Percentiles rank a stretch among this genome's conserved stretches.
phyloP scores from a whole-genome alignment of 2,113 vertebrate genomes.

The Cariama cristata region DNA sequence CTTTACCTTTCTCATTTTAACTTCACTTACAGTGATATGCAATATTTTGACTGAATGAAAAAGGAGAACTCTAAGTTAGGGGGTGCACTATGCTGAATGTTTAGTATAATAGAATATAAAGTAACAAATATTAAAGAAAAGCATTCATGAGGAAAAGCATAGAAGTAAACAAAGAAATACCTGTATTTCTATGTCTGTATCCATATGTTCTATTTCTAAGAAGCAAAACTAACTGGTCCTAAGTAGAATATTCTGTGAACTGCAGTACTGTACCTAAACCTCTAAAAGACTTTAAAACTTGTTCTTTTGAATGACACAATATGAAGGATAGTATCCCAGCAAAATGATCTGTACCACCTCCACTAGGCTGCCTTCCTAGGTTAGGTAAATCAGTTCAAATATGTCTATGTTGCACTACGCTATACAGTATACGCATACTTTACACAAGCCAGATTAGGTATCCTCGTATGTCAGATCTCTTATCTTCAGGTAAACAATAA shows the following conservation, averaged over 20 bases:
- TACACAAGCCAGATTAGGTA: neutral
- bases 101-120: neutral
- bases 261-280: neutral
- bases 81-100: fast-evolving
- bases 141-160: neutral
- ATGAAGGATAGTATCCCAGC: neutral
- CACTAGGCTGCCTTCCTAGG: neutral
- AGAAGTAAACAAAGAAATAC: neutral
- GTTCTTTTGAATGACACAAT: neutral
- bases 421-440: neutral
- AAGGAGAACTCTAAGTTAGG: neutral
- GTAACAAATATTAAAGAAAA: neutral
- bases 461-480: neutral
- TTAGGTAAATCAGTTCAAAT: neutral
- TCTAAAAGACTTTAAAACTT: neutral
- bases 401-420: neutral
- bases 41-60: neutral
- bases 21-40: neutral
- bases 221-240: neutral
- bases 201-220: neutral
- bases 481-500: neutral
- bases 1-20: neutral
- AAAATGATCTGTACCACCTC: neutral
- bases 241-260: neutral
- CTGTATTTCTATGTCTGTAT: neutral